phyloP scores from a whole-genome alignment of 2,797 vertebrate genomes.

The Psittacula derbiana region DNA sequence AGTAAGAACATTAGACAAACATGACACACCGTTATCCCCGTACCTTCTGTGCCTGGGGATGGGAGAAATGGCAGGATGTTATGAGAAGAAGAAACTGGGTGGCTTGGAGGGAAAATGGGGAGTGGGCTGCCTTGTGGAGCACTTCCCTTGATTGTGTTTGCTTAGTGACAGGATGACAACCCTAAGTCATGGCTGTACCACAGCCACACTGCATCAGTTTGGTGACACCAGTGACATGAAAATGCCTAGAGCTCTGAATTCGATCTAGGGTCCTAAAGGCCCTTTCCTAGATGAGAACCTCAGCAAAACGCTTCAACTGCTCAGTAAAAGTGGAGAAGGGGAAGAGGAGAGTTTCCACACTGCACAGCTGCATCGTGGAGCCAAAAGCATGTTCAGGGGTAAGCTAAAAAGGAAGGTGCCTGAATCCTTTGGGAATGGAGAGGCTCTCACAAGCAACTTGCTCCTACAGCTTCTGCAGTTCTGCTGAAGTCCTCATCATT shows the following conservation, averaged over 20 bases:
- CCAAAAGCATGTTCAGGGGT: neutral
- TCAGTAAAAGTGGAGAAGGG: neutral
- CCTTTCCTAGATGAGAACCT: neutral
- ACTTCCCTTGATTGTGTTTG: neutral
- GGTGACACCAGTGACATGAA: neutral
- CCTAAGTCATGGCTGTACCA: fast-evolving
- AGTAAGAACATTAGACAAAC: conserved; percentile 51
- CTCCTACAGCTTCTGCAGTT: neutral
- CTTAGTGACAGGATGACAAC: neutral
- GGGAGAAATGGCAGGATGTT: neutral
- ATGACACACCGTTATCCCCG: neutral
- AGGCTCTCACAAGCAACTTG: neutral
- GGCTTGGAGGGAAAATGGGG: neutral
- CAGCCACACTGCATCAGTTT: neutral
- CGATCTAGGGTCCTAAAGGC: neutral
- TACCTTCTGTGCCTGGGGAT: neutral
- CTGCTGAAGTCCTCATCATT: conserved; percentile 18
- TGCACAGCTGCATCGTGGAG: neutral
- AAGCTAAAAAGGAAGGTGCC: neutral
- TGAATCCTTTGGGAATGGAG: neutral
- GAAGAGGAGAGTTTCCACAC: neutral
- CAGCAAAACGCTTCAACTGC: neutral
- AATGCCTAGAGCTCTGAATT: neutral
- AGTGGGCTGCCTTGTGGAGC: neutral
- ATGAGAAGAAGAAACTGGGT: neutral